Conservation (phyloP, 2,888 invertebrate species). For the Vanessa cardui region DNA sequence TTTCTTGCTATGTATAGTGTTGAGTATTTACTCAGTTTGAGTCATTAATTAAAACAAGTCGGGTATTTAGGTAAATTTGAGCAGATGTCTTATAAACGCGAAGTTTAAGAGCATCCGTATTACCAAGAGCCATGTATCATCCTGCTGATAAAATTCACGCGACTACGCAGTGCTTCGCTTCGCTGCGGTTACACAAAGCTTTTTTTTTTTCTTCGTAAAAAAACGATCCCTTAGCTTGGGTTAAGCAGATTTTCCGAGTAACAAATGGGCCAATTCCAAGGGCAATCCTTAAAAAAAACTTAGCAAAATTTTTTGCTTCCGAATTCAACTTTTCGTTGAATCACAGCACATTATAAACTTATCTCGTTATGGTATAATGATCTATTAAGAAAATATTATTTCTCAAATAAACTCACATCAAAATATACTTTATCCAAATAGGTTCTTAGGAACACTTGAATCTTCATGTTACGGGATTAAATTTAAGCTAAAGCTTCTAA, state of each 20-base stretch:
- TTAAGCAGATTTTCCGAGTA: constrained; percentile 30
- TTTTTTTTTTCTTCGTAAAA: constrained; percentile 21
- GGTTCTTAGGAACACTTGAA: too few relatives aligned
- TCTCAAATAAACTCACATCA: too few relatives aligned
- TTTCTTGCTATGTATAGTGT: too few relatives aligned
- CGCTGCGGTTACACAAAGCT: constrained; percentile 28
- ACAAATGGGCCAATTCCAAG: constrained; percentile 53
- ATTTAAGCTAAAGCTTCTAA: too few relatives aligned
- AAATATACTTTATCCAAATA: too few relatives aligned
- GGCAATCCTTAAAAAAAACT: constrained; percentile 49
- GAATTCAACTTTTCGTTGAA: constrained; percentile 7
- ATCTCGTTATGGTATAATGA: constrained; percentile 7
- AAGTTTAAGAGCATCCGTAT: constrained; percentile 16
- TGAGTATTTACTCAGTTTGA: too few relatives aligned
- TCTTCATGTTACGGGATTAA: too few relatives aligned
- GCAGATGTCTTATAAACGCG: background rate
- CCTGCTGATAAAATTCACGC: constrained; percentile 35
- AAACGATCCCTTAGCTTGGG: constrained; percentile 20
- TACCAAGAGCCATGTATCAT: constrained; percentile 26
- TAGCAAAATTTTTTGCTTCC: constrained; percentile 23
- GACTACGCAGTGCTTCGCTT: constrained; percentile 24
- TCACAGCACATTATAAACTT: constrained; percentile 1
- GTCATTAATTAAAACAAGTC: background rate
- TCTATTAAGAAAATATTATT: background rate
- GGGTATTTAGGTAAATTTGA: background rate